Evolutionary conservation across 2,113 vertebrate species (phyloP).

Genomic region (Oreotrochilus melanogaster): DNA sequence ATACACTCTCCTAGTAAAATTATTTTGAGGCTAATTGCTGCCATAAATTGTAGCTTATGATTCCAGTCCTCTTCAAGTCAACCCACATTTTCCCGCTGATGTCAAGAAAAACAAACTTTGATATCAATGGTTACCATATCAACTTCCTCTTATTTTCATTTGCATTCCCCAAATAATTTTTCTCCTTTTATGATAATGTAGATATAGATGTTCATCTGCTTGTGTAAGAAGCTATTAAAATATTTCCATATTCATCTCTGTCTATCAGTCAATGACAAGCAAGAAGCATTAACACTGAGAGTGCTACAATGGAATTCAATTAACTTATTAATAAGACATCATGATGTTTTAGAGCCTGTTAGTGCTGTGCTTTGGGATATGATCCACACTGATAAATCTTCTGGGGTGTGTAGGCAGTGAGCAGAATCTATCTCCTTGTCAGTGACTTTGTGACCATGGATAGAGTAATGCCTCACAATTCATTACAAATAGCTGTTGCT

Average conservation of each 20-base stretch:
- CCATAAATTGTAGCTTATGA: conserved; percentile 24
- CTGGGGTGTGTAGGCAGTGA: neutral
- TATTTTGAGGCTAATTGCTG: conserved; percentile 24
- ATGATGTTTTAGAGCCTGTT: conserved; percentile 60
- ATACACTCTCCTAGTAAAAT: neutral
- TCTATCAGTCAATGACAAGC: conserved; percentile 73
- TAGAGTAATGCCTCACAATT: neutral
- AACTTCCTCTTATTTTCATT: conserved; percentile 40
- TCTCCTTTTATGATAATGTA: conserved; percentile 57
- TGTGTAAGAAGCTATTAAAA: conserved; percentile 65
- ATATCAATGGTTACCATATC: conserved; percentile 40
- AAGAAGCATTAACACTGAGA: conserved; percentile 48
- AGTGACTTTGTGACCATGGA: neutral
- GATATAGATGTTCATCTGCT: conserved; percentile 62
- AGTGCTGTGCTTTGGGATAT: conserved; percentile 39
- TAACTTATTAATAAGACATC: conserved; percentile 75
- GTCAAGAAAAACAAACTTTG: conserved; percentile 18
- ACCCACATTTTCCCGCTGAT: neutral
- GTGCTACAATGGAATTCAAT: conserved; percentile 65
- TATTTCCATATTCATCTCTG: conserved; percentile 63
- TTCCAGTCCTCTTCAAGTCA: conserved; percentile 10
- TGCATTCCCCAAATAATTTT: conserved; percentile 52
- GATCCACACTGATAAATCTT: conserved; percentile 56
- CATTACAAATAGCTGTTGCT: neutral
- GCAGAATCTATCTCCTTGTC: neutral